Conservation (phyloP, 2,888 invertebrate species). For the Elmis aenea region DNA sequence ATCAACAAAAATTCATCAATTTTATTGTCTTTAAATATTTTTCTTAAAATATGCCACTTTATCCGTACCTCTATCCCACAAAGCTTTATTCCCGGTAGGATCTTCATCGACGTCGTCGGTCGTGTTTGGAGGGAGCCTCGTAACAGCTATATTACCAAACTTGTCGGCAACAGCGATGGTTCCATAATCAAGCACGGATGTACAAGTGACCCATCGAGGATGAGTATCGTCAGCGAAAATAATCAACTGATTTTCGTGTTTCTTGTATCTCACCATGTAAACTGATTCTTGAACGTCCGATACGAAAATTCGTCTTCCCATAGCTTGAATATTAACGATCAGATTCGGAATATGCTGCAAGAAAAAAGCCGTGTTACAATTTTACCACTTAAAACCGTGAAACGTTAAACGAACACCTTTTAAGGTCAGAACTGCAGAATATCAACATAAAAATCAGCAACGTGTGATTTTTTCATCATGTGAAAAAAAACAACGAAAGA, state of each 20-base stretch:
- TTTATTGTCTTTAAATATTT: too few species aligned
- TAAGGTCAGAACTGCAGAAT: conserved; percentile 33
- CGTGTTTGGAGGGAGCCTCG: conserved; percentile 83
- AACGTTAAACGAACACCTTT: too few species aligned
- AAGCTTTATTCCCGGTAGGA: conserved; percentile 95
- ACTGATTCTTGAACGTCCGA: conserved; percentile 96
- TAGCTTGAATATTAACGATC: conserved; percentile 87
- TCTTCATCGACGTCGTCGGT: conserved; percentile 99
- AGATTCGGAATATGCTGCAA: conserved; percentile 89
- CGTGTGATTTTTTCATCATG: conserved; percentile 33
- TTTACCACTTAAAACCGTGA: too few species aligned
- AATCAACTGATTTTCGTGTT: conserved; percentile 94
- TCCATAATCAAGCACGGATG: conserved; percentile 90
- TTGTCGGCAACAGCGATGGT: conserved; percentile 96
- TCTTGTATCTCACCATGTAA: conserved; percentile 90
- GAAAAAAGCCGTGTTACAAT: conserved; percentile 22
- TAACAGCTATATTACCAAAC: conserved; percentile 92
- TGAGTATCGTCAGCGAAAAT: conserved; percentile 98
- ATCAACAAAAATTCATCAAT: not conserved
- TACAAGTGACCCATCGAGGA: conserved; percentile 93
- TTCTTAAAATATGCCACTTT: too few species aligned
- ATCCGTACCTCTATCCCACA: conserved; percentile 89
- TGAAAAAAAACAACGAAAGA: too few species aligned
- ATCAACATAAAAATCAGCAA: conserved; percentile 18
- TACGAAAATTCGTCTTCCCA: conserved; percentile 91